phyloP scores from a whole-genome alignment of 2,797 vertebrate genomes.

The Florisuga fusca region DNA sequence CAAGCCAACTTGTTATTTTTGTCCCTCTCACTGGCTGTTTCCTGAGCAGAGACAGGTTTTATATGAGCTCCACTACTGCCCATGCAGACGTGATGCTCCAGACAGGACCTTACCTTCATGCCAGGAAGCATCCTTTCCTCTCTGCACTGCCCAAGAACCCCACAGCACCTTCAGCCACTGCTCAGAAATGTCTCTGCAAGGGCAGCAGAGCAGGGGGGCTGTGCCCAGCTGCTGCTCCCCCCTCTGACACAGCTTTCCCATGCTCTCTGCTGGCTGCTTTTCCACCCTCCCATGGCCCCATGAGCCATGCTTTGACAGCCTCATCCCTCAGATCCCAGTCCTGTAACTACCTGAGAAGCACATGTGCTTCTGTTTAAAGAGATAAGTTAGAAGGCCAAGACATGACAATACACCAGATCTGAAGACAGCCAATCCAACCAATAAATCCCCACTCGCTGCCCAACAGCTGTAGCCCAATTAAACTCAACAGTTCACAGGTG shows the following conservation, averaged over 20 bases:
- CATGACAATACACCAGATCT: background rate
- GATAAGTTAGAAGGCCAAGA: background rate
- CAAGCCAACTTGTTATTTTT: background rate
- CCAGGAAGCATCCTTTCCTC: background rate
- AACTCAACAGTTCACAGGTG: slow-evolving; percentile 82
- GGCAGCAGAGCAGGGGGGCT: accelerated
- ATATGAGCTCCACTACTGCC: background rate
- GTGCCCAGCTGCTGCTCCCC: background rate
- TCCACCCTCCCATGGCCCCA: background rate
- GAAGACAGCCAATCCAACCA: slow-evolving; percentile 61
- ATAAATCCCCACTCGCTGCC: slow-evolving; percentile 62
- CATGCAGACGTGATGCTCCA: background rate
- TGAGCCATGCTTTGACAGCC: background rate
- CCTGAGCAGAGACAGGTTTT: background rate
- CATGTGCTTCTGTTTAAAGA: slow-evolving; percentile 7
- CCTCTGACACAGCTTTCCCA: background rate
- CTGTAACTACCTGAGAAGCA: background rate
- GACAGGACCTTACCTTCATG: background rate
- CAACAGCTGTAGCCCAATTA: slow-evolving; percentile 83
- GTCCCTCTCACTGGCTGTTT: background rate
- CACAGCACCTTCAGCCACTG: accelerated
- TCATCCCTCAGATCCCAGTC: background rate
- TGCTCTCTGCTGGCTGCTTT: background rate
- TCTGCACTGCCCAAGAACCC: background rate
- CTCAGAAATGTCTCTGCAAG: background rate